phyloP scores from a whole-genome alignment of 2,888 invertebrate species.

The Bombyx huttoni region DNA sequence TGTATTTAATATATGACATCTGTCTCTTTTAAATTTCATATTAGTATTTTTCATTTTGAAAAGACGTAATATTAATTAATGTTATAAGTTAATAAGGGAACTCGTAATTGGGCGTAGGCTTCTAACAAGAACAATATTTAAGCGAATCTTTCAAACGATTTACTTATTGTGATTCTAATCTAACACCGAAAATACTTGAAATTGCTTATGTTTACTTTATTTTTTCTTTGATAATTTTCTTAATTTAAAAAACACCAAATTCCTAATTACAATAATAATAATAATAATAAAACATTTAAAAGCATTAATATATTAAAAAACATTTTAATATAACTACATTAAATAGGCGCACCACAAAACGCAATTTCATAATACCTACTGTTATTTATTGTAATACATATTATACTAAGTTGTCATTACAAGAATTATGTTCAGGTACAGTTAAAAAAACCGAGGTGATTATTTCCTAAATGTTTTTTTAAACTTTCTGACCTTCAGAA shows the following conservation, averaged over 20 bases:
- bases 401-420: background rate
- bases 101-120: background rate
- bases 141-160: background rate
- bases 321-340: background rate
- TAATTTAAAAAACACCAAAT: background rate
- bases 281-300: no score
- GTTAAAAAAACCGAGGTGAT: no score
- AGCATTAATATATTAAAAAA: background rate
- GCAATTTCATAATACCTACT: background rate
- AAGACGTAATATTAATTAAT: no score
- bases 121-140: background rate
- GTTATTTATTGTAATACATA: background rate
- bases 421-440: no score
- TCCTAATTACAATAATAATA: no score
- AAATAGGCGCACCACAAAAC: background rate
- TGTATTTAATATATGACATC: no score
- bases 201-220: background rate
- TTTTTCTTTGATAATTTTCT: background rate
- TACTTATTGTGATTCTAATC: background rate
- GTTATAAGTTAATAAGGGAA: background rate
- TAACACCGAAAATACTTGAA: background rate
- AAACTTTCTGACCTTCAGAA: no score
- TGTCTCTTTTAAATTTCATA: no score
- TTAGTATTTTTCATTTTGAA: no score
- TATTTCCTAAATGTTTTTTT: no score